Percentiles rank a stretch among this genome's conserved stretches.
These are phyloP conservation scores for Xenopus tropicalis DNA, from an alignment of 2,113 vertebrate genomes.

Conservation along the genomic window UCB_Xtro_10.0 CM004443.2:156314001-156314500, in stretches of 20 bases:
- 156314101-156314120: slow-evolving; percentile 22
- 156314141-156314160: slow-evolving; percentile 11
- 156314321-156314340: not conserved
- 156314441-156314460: too few species aligned
- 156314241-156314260: not conserved
- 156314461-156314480: too few species aligned
- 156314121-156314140: slow-evolving; percentile 17
- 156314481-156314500: too few species aligned
- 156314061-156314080: not conserved
- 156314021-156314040: slow-evolving; percentile 15
- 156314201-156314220: slow-evolving; percentile 17
- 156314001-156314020: slow-evolving; percentile 21
- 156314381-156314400: not conserved
- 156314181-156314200: slow-evolving; percentile 7
- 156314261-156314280: not conserved
- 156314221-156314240: not conserved
- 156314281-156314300: too few species aligned
- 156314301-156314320: not conserved
- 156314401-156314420: too few species aligned
- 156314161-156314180: slow-evolving; percentile 15
- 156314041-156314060: slow-evolving; percentile 10
- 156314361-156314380: not conserved
- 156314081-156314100: not conserved
- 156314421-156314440: too few species aligned
- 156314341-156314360: not conserved